Evolutionary conservation across 53 echinoderm and acorn worm species (phyloP), one percentile per base, ranked within the genome.

Genomic region (Apostichopus leukothele): DNA sequence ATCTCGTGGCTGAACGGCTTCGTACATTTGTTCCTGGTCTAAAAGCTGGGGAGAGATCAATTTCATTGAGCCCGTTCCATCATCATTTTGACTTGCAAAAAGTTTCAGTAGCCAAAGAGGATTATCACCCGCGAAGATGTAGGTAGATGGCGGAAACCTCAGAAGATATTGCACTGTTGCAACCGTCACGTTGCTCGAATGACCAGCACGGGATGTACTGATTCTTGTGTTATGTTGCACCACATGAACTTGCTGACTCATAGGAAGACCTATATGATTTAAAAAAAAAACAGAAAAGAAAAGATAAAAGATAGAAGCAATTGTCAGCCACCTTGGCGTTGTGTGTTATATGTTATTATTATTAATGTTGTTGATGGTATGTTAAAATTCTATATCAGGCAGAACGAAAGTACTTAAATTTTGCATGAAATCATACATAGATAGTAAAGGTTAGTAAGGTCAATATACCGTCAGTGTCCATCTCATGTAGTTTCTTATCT

Each of bases 31-130:
- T 12, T 81, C 19, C 10, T 81, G 12, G 10, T 81, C 55, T 81
- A 81, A 54, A 81, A 81, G n/a, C 51, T 81, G 81, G 16, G 18
- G 54, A n/a, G 55, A 81, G 54, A 81, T 81, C 19, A 59, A 13
- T 13, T 5, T 22, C 51, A 1, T 22, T 23, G 16, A 9, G 21
- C 81, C 81, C 18, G 19, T 7, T 21, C 81, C 81, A 54, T 52
- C 22, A 0, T 8, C 10, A 54, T 59, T 81, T 54, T 81, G 60
- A 11, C 81, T 81, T 53, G 81, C 81, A 22, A 81, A 81, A 50
- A 81, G 6, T 81, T 7, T 20, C 20, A 81, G 54, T 59, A 18
- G 81, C 81, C 81, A 81, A 7, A 20, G 53, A 23, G 55, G 60
- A 20, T 53, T 59, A 10, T 59, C 55, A 6, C 13, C 76, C 10